Conservation (phyloP, 2,888 invertebrate genomes). For the Pecten maximus region DNA sequence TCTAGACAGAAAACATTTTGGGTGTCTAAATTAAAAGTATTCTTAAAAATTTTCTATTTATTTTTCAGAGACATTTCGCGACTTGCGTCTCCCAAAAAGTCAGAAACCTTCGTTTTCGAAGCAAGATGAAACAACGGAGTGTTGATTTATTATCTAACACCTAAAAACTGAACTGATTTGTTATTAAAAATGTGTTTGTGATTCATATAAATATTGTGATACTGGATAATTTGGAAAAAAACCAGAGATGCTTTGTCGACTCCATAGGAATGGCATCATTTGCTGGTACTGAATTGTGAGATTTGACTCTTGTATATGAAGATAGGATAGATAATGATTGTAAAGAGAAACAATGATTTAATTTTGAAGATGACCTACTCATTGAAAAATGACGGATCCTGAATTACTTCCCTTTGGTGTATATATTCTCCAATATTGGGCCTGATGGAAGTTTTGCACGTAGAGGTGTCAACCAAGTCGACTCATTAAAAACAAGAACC, state of each 20-base stretch:
- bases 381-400: background rate
- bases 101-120: conserved; percentile 44
- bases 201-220: background rate
- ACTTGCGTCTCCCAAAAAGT: conserved; percentile 54
- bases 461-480: too few relatives aligned
- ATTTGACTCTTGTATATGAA: background rate
- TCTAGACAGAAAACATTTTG: background rate
- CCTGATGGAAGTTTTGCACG: too few relatives aligned
- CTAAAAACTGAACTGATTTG: background rate
- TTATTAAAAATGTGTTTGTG: background rate
- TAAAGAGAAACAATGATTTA: background rate
- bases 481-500: too few relatives aligned
- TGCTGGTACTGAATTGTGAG: background rate
- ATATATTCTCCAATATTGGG: too few relatives aligned
- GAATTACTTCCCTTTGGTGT: background rate
- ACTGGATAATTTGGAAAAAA: background rate
- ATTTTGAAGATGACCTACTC: background rate
- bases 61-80: conserved; percentile 49
- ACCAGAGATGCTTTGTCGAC: background rate
- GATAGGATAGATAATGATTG: background rate
- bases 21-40: background rate
- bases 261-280: background rate
- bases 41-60: conserved; percentile 31
- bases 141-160: background rate
- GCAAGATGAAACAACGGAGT: conserved; percentile 37